phyloP scores from a whole-genome alignment of 2,797 vertebrate genomes.

The Acanthornis magna region DNA sequence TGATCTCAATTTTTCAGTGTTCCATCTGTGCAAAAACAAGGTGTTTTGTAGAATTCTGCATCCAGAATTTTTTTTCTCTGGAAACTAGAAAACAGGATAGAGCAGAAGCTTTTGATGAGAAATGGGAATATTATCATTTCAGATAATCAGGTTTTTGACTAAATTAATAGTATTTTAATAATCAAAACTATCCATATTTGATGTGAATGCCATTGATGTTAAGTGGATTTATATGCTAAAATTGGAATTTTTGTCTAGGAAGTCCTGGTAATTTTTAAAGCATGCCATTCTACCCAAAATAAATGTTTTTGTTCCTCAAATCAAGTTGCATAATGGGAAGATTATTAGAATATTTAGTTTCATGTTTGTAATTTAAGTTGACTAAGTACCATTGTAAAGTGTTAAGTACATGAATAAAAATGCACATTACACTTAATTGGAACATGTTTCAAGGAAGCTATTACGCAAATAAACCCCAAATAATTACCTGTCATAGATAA shows the following conservation, averaged over 20 bases:
- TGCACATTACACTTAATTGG: neutral
- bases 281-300: neutral
- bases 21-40: neutral
- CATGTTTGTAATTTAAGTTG: neutral
- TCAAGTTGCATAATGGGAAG: neutral
- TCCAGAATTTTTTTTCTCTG: neutral
- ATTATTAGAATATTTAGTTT: neutral
- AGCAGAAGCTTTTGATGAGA: constrained; percentile 18
- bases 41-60: neutral
- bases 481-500: constrained; percentile 11
- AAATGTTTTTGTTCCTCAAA: neutral
- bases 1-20: neutral
- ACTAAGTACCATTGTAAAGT: neutral
- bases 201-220: neutral
- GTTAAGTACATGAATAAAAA: constrained; percentile 1
- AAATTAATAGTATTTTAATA: neutral
- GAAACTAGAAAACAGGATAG: neutral
- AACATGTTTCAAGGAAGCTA: neutral
- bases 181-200: neutral
- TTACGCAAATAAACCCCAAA: neutral
- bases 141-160: constrained; percentile 7
- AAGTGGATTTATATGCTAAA: neutral
- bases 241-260: neutral
- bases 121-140: neutral
- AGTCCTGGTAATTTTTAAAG: neutral